A percentile compares a stretch with the other conserved stretches of the same genome.
Evolutionary conservation across 2,888 invertebrate genomes (phyloP).

Genomic region (Colletes collaris): DNA sequence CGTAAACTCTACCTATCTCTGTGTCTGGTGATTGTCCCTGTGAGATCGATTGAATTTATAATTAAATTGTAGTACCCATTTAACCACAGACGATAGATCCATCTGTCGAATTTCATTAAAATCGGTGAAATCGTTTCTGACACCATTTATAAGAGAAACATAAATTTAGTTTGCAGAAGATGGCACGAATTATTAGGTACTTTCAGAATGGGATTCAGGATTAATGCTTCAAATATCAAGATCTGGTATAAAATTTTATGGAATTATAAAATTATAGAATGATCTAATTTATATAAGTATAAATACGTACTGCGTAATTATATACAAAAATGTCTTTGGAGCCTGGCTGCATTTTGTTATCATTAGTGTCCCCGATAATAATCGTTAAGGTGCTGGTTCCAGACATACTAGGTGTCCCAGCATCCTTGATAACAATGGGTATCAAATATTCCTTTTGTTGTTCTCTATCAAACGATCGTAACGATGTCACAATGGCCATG

Average conservation of each 20-base stretch:
- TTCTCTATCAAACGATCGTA: constrained; percentile 96
- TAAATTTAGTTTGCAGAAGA: too few species aligned
- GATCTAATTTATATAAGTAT: neutral
- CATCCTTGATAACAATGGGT: constrained; percentile 98
- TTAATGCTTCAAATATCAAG: too few species aligned
- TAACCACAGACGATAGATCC: too few species aligned
- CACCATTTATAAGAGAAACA: too few species aligned
- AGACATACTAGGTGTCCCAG: constrained; percentile 97
- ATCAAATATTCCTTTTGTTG: constrained; percentile 98
- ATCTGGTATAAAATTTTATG: too few species aligned
- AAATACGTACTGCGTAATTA: constrained; percentile 89
- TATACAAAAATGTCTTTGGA: constrained; percentile 98
- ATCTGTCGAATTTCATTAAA: too few species aligned
- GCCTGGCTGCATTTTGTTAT: constrained; percentile 99
- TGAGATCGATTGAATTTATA: too few species aligned
- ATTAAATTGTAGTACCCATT: too few species aligned
- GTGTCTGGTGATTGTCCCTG: constrained; percentile 95
- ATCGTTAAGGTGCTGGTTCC: constrained; percentile 98
- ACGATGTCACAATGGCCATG: constrained; percentile 97
- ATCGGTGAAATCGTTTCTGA: too few species aligned
- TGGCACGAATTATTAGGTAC: too few species aligned
- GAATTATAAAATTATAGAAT: too few species aligned
- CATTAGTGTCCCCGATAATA: constrained; percentile 98
- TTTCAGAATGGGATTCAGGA: too few species aligned
- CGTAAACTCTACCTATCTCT: constrained; percentile 97